Base-by-base conservation (phyloP, 2,797 vertebrate genomes). In the Sebastes ruberrimus region DNA sequence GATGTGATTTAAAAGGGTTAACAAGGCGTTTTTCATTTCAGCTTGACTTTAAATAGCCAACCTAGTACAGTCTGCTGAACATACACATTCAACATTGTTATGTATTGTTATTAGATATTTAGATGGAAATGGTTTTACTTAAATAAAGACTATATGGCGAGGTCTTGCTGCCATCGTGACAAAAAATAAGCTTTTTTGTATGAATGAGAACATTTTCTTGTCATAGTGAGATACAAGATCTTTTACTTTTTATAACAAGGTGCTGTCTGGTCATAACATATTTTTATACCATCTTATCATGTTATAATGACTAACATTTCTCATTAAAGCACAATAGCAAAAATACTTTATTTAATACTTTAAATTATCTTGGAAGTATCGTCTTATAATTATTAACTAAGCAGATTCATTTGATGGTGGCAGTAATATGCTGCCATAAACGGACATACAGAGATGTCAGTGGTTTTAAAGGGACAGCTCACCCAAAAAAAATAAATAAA, bases 391-490 rank as follows among this genome's bases (percentile, higher is more conserved):
- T 4, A 76, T 9, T 60, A 38, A 57, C n/a, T 3, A 14, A 55
- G 46, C 22, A n/a, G 53, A 22, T 80, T 22, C 23, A 5, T 59
- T 66, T 49, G 11, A 49, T 10, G 2, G 25, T 46, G 57, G 10
- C 55, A 25, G 16, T 35, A 66, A 59, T 20, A 18, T 65, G 23
- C 62, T 33, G 9, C n/a, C 32, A 46, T 59, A 67, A 71, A 71
- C 10, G 18, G 38, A 70, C 30, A 76, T 67, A 59, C 55, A 78
- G 22, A 70, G 23, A 59, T 76, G 46, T 38, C 5, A 64, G 22
- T 27, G 18, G n/a, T 67, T 49, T 49, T 49, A 49, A 49, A 42
- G 38, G 38, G 38, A 42, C 38, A 42, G 13, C 5, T 42, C 38
- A 42, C 38, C 14, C 38, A 42, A 42, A 42, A 42, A 42, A 42